phyloP scores from a whole-genome alignment of 2,797 vertebrate genomes.

The Apogon hyalosoma region DNA sequence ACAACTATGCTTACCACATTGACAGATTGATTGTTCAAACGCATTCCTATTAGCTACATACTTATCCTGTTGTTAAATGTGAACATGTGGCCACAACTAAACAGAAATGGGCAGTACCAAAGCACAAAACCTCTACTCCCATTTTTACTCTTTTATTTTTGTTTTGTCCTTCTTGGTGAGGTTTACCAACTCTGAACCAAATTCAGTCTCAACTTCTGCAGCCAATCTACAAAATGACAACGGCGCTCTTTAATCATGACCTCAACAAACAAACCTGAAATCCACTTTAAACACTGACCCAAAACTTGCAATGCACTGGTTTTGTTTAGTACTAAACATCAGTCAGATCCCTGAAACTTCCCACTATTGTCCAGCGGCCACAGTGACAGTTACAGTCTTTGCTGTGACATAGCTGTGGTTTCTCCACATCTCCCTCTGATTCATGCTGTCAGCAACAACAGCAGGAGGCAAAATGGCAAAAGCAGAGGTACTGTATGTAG shows the following conservation, averaged over 20 bases:
- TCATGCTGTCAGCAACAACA: slow-evolving; percentile 38
- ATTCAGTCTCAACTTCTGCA: slow-evolving; percentile 5
- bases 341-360: slow-evolving; percentile 11
- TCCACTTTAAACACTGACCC: slow-evolving; percentile 13
- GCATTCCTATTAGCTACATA: too few relatives aligned
- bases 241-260: not conserved
- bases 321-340: slow-evolving; percentile 13
- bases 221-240: slow-evolving; percentile 1
- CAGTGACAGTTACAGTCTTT: slow-evolving; percentile 29
- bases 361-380: slow-evolving; percentile 23
- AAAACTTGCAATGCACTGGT: slow-evolving; percentile 22
- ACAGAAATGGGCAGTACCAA: too few relatives aligned
- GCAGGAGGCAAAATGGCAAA: slow-evolving; percentile 25
- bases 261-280: not conserved
- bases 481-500: slow-evolving; percentile 15
- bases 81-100: too few relatives aligned
- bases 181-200: not conserved
- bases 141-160: too few relatives aligned
- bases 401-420: slow-evolving; percentile 55
- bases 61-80: too few relatives aligned
- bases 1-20: too few relatives aligned
- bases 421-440: slow-evolving; percentile 32
- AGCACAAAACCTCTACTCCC: too few relatives aligned
- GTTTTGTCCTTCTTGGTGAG: too few relatives aligned
- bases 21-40: too few relatives aligned